Evolutionary conservation across 1,140 invertebrate genomes (phyloP), one percentile per base, ranked within the genome.

Genomic region (Linepithema humile): DNA sequence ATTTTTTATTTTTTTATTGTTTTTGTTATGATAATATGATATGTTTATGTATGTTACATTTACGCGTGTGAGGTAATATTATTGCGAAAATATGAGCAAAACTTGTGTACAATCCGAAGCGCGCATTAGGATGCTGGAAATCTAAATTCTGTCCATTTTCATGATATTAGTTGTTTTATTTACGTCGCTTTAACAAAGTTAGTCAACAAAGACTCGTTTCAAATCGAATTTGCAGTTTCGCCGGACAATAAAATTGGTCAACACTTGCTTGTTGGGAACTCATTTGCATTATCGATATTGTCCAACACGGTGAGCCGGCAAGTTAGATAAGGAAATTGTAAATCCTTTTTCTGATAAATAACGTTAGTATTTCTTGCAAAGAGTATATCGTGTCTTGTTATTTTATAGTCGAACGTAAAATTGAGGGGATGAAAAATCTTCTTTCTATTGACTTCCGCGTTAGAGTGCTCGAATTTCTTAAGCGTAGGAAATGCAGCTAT

Each of bases 141-240:
- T 74, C 38, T 43, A 38, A 74, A n/a, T n/a, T n/a, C n/a, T n/a
- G n/a, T n/a, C n/a, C n/a, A n/a, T 74, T 59, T 74, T 53, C 35
- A 35, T 40, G 23, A 23, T 40, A 29, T 0, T 59, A 23, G 20
- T 4, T 74, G 17, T 40, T 38, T 9, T 53, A 12, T 73, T 59
- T 73, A 40, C 70, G 50, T 72, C 20, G 20, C 10, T 57, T 3
- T 23, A 59, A 73, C 70, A 57, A 59, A 59, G 20, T 59, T 59
- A 40, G 15, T 29, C 53, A 59, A 57, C 53, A 73, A 73, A 73
- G 53, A 73, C 59, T 73, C n/a, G 35, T 35, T 59, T 57, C 20
- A 57, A 59, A 59, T 12, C 26, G 29, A 74, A 74, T 74, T 74
- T 35, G 15, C 35, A 73, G 35, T 35, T 74, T 59, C 59, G 50